Base-by-base conservation (phyloP, 2,888 invertebrate genomes). In the Zele albiditarsus region DNA sequence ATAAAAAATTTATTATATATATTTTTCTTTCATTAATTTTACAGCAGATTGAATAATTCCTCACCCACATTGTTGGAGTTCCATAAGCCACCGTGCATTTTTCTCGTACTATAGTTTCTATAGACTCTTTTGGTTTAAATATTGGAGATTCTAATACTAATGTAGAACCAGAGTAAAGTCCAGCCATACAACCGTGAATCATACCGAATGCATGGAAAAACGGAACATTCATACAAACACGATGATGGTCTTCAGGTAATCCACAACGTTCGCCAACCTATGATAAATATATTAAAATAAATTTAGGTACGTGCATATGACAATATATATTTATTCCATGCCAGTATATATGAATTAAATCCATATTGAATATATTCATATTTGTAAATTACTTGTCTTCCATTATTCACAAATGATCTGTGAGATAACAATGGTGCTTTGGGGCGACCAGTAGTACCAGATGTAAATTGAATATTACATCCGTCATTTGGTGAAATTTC, bases 181-280 rank as follows among this genome's bases (percentile, higher is more conserved):
- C 91, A 0, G 91, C 90, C 38, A 94, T 82, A 27, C 93, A 90
- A 0, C 93, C 93, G 63, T 93, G 89, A 1, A 93, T 91, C 75
- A 94, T 92, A 0, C 96, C 97, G 85, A 93, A 96, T 46, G 94
- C 95, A 87, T 97, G 97, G 86, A 96, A 97, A 28, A 96, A 90
- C 0, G 96, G 96, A 25, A 95, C 94, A 83, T 94, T 94, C 2
- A 93, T 82, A 79, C 93, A 93, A 73, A 93, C 89, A 76, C 83
- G 92, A 20, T 91, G 90, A 79, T 91, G 90, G 28, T 88, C 90
- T 27, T 89, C 86, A 65, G 90, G 80, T 0, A 92, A 83, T 14
- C 89, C 88, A 63, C 89, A 88, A 76, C 93, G 89, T 46, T 85
- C 16, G 1, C 75, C 75, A 14, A 71, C 76, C 88, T 88, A 46